These are phyloP conservation scores for Dryobates pubescens DNA, from an alignment of 2,797 vertebrate genomes.

Conservation along the genomic window DNA sequence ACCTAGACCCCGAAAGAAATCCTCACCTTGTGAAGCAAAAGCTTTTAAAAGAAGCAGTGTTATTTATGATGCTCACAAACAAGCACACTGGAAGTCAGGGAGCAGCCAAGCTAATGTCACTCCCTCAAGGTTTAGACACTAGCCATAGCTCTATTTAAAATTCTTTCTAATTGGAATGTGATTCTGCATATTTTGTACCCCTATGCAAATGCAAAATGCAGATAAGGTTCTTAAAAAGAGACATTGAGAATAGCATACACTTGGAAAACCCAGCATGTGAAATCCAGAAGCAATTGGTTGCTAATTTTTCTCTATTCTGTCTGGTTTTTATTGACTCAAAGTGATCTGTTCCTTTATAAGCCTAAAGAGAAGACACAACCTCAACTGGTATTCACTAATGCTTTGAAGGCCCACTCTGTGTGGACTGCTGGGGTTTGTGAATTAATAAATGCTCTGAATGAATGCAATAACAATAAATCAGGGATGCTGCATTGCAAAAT, in stretches of 20 bases:
- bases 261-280: not conserved
- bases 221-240: not conserved
- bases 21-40: not conserved
- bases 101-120: not conserved
- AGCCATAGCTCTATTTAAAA: not conserved
- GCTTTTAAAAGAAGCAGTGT: not conserved
- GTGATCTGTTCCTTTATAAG: not conserved
- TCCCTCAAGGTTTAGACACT: not conserved
- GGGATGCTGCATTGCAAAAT: conserved; percentile 54
- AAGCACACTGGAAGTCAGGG: not conserved
- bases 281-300: not conserved
- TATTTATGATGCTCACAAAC: not conserved
- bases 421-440: conserved; percentile 30
- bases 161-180: conserved; percentile 23
- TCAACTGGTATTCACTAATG: not conserved
- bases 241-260: not conserved
- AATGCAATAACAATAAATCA: conserved; percentile 63
- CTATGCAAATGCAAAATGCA: not conserved
- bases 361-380: not conserved
- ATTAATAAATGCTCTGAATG: conserved; percentile 60
- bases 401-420: not conserved
- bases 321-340: not conserved
- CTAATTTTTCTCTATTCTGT: not conserved
- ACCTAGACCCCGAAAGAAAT: not conserved
- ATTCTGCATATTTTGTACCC: conserved; percentile 33